phyloP scores from a whole-genome alignment of 1,140 invertebrate genomes.

The Bombus ignitus region DNA sequence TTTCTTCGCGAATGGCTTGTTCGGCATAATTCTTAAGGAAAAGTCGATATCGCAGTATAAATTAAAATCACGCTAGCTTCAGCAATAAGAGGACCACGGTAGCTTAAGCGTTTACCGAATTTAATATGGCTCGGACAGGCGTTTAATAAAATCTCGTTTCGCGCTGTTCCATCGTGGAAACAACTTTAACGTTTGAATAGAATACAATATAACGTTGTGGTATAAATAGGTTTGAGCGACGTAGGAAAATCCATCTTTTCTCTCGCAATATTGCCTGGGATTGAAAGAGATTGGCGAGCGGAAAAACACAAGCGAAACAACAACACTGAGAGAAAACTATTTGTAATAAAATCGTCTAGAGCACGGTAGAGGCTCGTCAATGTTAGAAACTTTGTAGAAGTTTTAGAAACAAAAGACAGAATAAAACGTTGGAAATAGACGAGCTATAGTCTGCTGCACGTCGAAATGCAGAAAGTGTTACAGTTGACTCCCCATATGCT shows the following conservation, averaged over 20 bases:
- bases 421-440: background rate
- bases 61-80: no score
- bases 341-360: background rate
- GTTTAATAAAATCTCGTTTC: conserved; percentile 24
- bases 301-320: background rate
- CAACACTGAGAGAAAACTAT: background rate
- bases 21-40: no score
- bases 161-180: background rate
- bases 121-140: background rate
- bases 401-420: background rate
- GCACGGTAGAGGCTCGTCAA: background rate
- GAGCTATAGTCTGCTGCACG: background rate
- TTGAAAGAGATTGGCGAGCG: background rate
- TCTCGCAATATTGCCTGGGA: background rate
- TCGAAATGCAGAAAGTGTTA: conserved; percentile 17
- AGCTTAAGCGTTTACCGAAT: background rate
- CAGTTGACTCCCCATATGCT: background rate
- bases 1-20: background rate
- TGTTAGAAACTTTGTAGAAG: background rate
- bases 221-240: conserved; percentile 3
- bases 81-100: background rate
- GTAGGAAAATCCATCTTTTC: background rate
- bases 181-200: conserved; percentile 23
- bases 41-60: no score
- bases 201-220: background rate